phyloP scores from a whole-genome alignment of 2,888 invertebrate species.

The Poecilobothrus nobilitatus region DNA sequence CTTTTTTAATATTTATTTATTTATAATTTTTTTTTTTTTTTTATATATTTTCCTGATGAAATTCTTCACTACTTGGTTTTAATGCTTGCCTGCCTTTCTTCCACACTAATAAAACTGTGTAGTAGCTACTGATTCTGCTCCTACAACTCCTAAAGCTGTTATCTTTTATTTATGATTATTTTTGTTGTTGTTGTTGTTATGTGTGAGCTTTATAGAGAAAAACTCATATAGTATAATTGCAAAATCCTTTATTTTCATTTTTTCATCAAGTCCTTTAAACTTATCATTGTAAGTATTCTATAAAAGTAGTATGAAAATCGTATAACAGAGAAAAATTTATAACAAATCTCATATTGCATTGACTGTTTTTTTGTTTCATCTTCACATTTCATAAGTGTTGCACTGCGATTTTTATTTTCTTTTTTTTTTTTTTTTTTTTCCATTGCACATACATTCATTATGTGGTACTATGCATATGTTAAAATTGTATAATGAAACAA shows the following conservation, averaged over 20 bases:
- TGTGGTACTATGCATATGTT: background rate
- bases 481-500: background rate
- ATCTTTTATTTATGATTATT: background rate
- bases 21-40: background rate
- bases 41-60: background rate
- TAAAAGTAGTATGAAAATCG: background rate
- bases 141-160: background rate
- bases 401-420: background rate
- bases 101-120: background rate
- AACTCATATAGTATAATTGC: background rate
- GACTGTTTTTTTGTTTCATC: background rate
- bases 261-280: constrained; percentile 2
- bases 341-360: background rate
- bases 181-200: background rate
- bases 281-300: background rate
- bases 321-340: background rate
- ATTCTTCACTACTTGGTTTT: background rate
- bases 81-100: background rate
- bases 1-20: constrained; percentile 2
- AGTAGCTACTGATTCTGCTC: background rate
- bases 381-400: background rate
- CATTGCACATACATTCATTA: background rate
- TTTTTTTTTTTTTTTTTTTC: too few species aligned
- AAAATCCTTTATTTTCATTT: background rate
- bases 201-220: background rate